Evolutionary conservation across 1,140 invertebrate species (phyloP).

Genomic region (Drosophila sp.): DNA sequence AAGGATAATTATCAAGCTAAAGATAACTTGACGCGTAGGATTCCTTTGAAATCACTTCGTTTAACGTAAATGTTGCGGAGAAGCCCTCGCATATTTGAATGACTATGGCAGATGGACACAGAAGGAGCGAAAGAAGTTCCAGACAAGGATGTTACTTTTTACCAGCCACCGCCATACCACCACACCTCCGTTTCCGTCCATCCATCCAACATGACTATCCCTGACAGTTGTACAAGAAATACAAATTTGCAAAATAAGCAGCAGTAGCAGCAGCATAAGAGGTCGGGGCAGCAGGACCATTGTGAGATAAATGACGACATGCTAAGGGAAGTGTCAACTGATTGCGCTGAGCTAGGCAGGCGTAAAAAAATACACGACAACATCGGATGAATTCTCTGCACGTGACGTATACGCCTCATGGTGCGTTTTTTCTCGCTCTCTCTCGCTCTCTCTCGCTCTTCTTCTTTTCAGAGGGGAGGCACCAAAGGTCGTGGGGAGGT

Average conservation of each 20-base stretch:
- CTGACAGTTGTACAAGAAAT: conserved; percentile 80
- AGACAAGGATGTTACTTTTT: conserved; percentile 68
- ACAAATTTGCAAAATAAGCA: conserved; percentile 81
- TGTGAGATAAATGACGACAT: conserved; percentile 78
- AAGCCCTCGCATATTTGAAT: conserved; percentile 6
- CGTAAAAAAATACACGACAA: conserved; percentile 63
- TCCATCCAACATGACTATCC: conserved; percentile 25
- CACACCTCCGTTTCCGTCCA: conserved; percentile 16
- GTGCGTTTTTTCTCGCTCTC: conserved; percentile 43
- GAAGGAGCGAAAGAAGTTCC: conserved; percentile 18
- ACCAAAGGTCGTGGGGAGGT: neutral
- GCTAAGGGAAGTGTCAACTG: conserved; percentile 80
- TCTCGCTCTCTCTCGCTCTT: neutral
- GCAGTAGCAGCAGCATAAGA: conserved; percentile 27
- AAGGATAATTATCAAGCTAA: too few species aligned
- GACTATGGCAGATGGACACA: conserved; percentile 19
- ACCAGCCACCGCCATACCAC: conserved; percentile 39
- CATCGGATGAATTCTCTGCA: conserved; percentile 50
- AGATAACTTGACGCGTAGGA: too few species aligned
- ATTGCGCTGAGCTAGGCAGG: conserved; percentile 80
- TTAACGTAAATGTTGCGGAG: too few species aligned
- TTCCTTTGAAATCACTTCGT: too few species aligned
- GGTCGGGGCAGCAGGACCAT: conserved; percentile 32
- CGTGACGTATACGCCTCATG: conserved; percentile 78
- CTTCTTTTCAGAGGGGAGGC: neutral